Evolutionary conservation across 1,140 invertebrate genomes (phyloP).

Genomic region (Triops cancriformis): DNA sequence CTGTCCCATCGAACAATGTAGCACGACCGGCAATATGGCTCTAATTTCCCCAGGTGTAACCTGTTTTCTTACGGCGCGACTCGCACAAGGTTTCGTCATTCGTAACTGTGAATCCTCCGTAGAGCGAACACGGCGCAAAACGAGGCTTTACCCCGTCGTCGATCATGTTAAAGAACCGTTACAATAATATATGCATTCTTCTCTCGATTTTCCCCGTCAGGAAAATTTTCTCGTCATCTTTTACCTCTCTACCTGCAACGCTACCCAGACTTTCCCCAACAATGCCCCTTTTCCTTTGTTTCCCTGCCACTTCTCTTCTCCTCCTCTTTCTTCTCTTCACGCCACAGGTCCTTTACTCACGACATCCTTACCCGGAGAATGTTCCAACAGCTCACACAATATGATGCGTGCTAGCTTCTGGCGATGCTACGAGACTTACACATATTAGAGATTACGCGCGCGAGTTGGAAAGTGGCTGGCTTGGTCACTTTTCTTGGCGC

Average conservation of each 20-base stretch:
- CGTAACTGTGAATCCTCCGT: too few species aligned
- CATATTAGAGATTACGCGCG: not conserved
- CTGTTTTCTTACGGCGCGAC: too few species aligned
- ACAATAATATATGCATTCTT: not conserved
- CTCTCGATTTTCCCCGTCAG: not conserved
- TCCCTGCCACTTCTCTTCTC: not conserved
- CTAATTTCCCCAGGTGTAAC: too few species aligned
- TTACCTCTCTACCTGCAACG: not conserved
- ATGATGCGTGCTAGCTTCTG: not conserved
- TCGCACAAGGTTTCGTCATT: too few species aligned
- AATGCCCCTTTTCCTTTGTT: not conserved
- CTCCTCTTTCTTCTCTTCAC: not conserved
- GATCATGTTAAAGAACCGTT: not conserved
- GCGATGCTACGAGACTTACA: not conserved
- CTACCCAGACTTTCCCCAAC: not conserved
- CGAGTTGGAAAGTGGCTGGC: not conserved
- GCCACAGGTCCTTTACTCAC: not conserved
- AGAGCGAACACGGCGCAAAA: too few species aligned
- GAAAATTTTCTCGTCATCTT: slow-evolving; percentile 2
- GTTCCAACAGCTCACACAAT: not conserved
- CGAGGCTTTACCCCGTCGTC: too few species aligned
- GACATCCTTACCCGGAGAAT: not conserved
- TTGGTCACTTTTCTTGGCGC: too few species aligned
- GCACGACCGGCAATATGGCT: too few species aligned
- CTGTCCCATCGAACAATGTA: too few species aligned